These are phyloP conservation scores for Pogonognathellus flavescens DNA, from an alignment of 1,140 invertebrate genomes.

Conservation along the genomic window DNA sequence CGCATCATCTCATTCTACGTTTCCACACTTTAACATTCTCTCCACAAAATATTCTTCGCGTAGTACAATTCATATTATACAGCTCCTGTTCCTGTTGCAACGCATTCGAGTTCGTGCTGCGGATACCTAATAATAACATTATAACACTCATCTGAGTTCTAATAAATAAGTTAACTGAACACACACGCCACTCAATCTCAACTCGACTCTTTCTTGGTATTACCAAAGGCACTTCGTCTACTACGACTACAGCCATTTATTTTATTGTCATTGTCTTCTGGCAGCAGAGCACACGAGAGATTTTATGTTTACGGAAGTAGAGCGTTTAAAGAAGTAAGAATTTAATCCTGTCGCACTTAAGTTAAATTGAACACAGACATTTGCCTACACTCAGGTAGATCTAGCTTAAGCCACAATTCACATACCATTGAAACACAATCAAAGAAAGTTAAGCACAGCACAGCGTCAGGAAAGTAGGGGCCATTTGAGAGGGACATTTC, in stretches of 20 bases:
- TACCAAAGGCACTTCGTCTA: background rate
- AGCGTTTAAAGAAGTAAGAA: background rate
- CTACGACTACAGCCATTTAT: background rate
- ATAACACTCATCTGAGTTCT: background rate
- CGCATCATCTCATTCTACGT: background rate
- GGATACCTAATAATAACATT: constrained; percentile 6
- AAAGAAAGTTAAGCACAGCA: background rate
- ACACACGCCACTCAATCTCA: constrained; percentile 20
- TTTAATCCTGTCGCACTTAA: background rate
- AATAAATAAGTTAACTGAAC: background rate
- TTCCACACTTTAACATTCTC: no score
- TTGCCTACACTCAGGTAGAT: background rate
- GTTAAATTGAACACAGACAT: no score
- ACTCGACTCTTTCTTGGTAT: background rate
- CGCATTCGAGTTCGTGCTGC: background rate
- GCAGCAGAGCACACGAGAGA: background rate
- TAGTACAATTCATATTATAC: background rate
- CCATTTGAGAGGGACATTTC: constrained; percentile 32
- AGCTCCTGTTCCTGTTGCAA: background rate
- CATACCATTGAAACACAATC: background rate
- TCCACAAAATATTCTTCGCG: no score
- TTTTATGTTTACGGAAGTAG: background rate
- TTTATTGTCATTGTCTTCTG: background rate
- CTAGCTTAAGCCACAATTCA: background rate
- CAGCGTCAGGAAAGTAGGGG: background rate